These are phyloP conservation scores for Lepidurus couesii DNA, from an alignment of 1,140 invertebrate species.

Conservation along the genomic window DNA sequence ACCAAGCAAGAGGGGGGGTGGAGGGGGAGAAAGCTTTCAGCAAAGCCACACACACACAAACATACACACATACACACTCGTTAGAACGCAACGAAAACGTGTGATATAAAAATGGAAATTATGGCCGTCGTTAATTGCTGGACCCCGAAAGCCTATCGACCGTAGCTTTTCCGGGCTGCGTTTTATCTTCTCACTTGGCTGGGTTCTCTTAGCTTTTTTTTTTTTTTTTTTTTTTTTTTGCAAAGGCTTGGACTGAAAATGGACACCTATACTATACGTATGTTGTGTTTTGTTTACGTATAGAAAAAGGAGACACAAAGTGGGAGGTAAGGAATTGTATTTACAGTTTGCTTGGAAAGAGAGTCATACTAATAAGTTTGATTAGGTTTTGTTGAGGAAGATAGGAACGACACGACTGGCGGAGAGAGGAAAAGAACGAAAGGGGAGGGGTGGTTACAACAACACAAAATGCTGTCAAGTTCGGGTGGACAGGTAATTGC, in stretches of 20 bases:
- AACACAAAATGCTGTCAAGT: slow-evolving; percentile 19
- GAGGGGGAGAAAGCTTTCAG: no score
- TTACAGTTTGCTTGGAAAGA: not conserved
- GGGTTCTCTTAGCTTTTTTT: not conserved
- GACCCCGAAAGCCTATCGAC: not conserved
- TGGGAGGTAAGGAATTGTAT: not conserved
- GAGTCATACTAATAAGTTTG: slow-evolving; percentile 6
- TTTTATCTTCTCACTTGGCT: not conserved
- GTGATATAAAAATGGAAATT: not conserved
- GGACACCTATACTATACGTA: not conserved
- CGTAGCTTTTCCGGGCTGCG: not conserved
- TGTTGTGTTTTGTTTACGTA: not conserved
- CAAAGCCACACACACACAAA: no score
- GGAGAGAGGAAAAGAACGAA: not conserved
- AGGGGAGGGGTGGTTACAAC: slow-evolving; percentile 2
- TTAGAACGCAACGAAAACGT: not conserved
- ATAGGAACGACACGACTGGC: not conserved
- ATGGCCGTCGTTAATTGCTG: not conserved
- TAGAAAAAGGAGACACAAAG: not conserved
- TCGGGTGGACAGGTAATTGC: slow-evolving; percentile 20
- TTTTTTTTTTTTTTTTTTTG: not conserved
- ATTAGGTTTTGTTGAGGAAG: not conserved
- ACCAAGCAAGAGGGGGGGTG: not conserved
- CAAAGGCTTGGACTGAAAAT: not conserved
- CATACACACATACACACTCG: not conserved